Evolutionary conservation across 2,888 invertebrate genomes (phyloP).

Genomic region (Miltochrista miniata): DNA sequence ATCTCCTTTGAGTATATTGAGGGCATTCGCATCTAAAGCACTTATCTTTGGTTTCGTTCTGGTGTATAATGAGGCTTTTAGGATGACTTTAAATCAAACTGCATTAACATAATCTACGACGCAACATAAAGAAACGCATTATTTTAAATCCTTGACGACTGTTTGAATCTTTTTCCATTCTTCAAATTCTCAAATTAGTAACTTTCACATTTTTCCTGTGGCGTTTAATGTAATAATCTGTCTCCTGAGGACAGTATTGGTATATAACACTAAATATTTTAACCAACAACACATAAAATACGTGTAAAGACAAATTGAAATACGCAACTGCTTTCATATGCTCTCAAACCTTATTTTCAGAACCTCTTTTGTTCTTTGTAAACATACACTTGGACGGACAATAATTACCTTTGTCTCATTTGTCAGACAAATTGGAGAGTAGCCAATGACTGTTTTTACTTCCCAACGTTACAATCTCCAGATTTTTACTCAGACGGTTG

Average conservation of each 20-base stretch:
- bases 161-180: neutral
- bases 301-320: constrained; percentile 1
- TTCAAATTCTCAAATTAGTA: neutral
- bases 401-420: constrained; percentile 37
- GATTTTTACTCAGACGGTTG: constrained; percentile 21
- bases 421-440: constrained; percentile 26
- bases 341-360: constrained; percentile 23
- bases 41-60: neutral
- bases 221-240: neutral
- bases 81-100: neutral
- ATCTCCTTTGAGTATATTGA: neutral
- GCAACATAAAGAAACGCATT: neutral
- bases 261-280: neutral
- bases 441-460: constrained; percentile 32
- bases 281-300: neutral
- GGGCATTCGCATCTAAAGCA: neutral
- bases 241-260: neutral
- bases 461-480: constrained; percentile 19
- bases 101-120: neutral
- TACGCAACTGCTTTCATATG: constrained; percentile 8
- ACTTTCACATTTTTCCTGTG: neutral
- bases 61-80: neutral
- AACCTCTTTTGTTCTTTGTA: constrained; percentile 20
- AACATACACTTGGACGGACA: constrained; percentile 13
- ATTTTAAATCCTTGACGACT: neutral